These are phyloP conservation scores for Phataginus tetradactyla DNA, from an alignment of 2,797 vertebrate genomes.

Conservation along the genomic window DNA sequence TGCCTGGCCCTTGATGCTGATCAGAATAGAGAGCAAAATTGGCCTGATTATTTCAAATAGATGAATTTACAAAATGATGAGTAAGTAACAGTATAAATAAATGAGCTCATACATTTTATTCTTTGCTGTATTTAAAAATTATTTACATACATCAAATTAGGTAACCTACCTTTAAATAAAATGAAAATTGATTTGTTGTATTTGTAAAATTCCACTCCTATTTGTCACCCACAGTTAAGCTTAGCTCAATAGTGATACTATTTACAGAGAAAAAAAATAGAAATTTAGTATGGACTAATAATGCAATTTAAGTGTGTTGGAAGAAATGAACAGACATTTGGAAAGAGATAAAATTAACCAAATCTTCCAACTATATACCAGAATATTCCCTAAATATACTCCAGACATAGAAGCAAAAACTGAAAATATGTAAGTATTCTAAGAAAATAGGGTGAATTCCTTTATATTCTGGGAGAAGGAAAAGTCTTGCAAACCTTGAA, in stretches of 20 bases:
- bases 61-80: conserved; percentile 1
- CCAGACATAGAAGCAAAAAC: neutral
- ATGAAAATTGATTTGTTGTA: conserved; percentile 2
- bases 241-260: neutral
- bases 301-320: neutral
- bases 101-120: neutral
- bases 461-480: neutral
- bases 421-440: neutral
- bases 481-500: neutral
- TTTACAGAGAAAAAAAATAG: neutral
- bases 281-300: neutral
- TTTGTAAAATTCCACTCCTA: neutral
- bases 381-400: neutral
- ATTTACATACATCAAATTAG: conserved; percentile 2
- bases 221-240: neutral
- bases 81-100: neutral
- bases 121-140: neutral
- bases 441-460: neutral
- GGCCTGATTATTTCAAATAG: neutral
- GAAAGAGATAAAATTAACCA: neutral
- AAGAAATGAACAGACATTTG: neutral
- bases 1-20: neutral
- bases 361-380: neutral
- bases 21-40: neutral
- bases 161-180: neutral